Conservation (phyloP, 2,888 invertebrate genomes). For the Nomada fabriciana region DNA sequence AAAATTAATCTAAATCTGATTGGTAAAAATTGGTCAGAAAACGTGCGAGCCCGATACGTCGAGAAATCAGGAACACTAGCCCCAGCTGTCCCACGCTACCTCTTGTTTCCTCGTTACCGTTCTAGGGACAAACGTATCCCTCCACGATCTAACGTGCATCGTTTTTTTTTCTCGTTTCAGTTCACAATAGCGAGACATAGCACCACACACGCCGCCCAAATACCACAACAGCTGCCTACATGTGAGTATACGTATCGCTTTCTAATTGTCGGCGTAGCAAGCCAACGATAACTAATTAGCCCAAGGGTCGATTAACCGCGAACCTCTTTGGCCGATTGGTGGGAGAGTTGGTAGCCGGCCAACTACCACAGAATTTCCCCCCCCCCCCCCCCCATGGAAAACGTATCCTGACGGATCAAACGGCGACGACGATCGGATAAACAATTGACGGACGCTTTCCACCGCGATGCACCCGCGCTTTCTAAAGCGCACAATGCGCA, state of each 20-base stretch:
- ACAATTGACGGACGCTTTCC: slow-evolving; percentile 62
- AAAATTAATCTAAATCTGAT: no score
- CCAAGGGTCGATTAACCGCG: slow-evolving; percentile 52
- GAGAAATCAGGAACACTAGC: neutral
- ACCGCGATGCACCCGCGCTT: slow-evolving; percentile 51
- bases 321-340: slow-evolving; percentile 8
- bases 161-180: slow-evolving; percentile 72
- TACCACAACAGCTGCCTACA: slow-evolving; percentile 79
- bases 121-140: slow-evolving; percentile 6
- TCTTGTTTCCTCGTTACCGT: neutral
- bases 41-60: neutral
- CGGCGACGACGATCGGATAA: slow-evolving; percentile 40
- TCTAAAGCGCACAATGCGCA: slow-evolving; percentile 61
- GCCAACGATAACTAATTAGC: slow-evolving; percentile 58
- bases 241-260: slow-evolving; percentile 78
- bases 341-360: neutral
- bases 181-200: slow-evolving; percentile 80
- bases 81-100: slow-evolving; percentile 15
- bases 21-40: neutral
- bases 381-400: slow-evolving; percentile 49
- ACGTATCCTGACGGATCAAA: slow-evolving; percentile 25
- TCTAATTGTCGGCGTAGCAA: slow-evolving; percentile 61
- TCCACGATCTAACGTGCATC: slow-evolving; percentile 43
- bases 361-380: slow-evolving; percentile 24
- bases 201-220: slow-evolving; percentile 80